Conservation (phyloP, 2,113 vertebrate species). For the Vombatus ursinus region DNA sequence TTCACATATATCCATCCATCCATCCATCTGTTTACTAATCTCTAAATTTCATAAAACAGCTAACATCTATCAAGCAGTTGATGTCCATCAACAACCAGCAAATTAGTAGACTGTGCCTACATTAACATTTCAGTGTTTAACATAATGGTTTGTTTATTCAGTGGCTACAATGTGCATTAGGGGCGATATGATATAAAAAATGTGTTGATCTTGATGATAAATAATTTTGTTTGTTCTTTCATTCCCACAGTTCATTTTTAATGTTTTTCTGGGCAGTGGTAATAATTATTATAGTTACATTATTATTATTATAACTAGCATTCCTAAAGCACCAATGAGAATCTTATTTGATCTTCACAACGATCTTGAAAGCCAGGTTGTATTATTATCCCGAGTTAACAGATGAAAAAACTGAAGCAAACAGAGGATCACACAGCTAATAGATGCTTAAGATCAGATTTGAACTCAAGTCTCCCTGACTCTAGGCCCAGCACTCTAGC, state of each 20-base stretch:
- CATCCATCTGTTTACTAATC: neutral
- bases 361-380: neutral
- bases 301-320: neutral
- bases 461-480: too few species aligned
- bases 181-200: constrained; percentile 43
- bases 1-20: neutral
- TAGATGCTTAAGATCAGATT: neutral
- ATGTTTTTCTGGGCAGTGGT: neutral
- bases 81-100: constrained; percentile 44
- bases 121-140: constrained; percentile 57
- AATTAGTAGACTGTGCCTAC: constrained; percentile 67
- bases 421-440: neutral
- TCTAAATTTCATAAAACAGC: neutral
- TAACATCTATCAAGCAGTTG: constrained; percentile 30
- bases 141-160: constrained; percentile 70
- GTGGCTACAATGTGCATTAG: constrained; percentile 60
- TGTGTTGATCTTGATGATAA: constrained; percentile 35
- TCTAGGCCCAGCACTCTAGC: too few species aligned
- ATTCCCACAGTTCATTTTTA: neutral
- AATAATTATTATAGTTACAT: neutral
- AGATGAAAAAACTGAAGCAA: neutral
- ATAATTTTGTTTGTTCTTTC: neutral
- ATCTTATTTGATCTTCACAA: neutral
- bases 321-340: neutral
- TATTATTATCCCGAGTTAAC: neutral